Conservation (phyloP, 2,113 vertebrate species). For the Otis tarda region DNA sequence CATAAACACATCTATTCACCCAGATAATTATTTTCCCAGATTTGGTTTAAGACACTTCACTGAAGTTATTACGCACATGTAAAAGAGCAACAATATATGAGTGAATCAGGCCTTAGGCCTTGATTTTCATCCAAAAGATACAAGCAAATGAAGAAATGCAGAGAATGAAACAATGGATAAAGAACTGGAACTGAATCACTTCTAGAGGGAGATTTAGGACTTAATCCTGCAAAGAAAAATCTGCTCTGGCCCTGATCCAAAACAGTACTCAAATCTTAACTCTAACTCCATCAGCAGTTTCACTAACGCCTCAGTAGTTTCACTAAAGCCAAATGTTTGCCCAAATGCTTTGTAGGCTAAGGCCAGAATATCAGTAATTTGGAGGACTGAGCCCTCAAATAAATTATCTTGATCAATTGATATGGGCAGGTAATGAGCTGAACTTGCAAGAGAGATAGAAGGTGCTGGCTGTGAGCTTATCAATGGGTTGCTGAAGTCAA, state of each 20-base stretch:
- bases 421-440: neutral
- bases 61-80: neutral
- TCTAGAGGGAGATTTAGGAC: conserved; percentile 14
- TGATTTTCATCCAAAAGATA: conserved; percentile 43
- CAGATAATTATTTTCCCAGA: neutral
- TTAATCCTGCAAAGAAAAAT: conserved; percentile 13
- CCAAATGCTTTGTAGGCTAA: neutral
- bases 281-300: neutral
- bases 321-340: neutral
- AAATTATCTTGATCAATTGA: neutral
- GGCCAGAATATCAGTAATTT: neutral
- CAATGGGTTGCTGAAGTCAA: neutral
- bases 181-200: conserved; percentile 9
- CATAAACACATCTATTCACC: neutral
- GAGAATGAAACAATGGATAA: neutral
- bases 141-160: conserved; percentile 36
- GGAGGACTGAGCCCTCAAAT: neutral
- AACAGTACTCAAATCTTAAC: conserved; percentile 19
- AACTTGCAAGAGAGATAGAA: neutral
- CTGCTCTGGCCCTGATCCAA: conserved; percentile 30
- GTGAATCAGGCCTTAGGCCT: neutral
- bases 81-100: neutral
- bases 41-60: conserved; percentile 9
- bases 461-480: neutral
- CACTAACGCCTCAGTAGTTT: neutral